Evolutionary conservation across 2,113 vertebrate species (phyloP).

Genomic region (Rhynchopsitta pachyrhyncha): DNA sequence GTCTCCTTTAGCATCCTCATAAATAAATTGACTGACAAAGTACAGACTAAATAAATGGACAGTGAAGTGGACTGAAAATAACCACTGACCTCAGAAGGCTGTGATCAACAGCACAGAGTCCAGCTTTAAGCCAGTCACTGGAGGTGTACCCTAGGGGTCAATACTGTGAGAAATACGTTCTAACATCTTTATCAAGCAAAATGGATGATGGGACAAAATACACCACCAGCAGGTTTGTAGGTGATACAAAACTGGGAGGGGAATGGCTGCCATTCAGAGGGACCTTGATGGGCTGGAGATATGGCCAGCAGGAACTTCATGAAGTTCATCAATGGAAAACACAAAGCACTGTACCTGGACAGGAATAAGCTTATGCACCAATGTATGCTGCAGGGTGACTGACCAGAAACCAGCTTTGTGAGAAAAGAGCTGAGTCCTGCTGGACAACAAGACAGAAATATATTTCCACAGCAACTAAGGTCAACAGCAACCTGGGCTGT

Average conservation of each 20-base stretch:
- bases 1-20: background rate
- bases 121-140: background rate
- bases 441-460: background rate
- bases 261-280: background rate
- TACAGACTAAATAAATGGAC: background rate
- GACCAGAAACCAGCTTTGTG: background rate
- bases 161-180: background rate
- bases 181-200: background rate
- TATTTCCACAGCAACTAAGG: background rate
- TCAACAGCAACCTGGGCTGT: background rate
- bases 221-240: background rate
- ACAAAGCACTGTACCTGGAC: background rate
- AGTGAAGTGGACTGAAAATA: background rate
- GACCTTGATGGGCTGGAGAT: background rate
- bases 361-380: background rate
- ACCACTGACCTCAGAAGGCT: background rate
- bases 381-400: rapidly evolving
- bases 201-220: background rate
- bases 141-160: background rate
- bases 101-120: background rate
- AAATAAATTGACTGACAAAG: background rate
- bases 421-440: background rate
- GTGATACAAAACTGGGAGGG: background rate
- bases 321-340: background rate
- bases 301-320: background rate